Evolutionary conservation across 2,888 invertebrate genomes (phyloP).

Genomic region (Erebia epiphron): DNA sequence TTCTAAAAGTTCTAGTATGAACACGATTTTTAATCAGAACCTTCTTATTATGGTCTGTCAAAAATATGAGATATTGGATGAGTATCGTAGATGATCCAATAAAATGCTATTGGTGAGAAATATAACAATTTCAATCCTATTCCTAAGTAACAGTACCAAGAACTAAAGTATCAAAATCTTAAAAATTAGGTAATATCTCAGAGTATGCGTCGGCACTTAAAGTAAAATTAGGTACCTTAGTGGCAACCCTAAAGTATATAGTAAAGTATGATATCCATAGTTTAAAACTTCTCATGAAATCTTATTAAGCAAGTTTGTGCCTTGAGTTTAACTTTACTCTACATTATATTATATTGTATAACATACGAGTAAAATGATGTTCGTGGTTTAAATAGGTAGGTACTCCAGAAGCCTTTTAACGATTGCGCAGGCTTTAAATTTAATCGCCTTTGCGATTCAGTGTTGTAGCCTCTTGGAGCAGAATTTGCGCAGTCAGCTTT

Average conservation of each 20-base stretch:
- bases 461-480: constrained; percentile 29
- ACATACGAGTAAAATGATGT: neutral
- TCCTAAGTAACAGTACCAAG: no score
- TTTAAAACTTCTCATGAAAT: constrained; percentile 4
- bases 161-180: no score
- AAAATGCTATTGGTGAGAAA: no score
- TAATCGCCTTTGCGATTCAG: constrained; percentile 31
- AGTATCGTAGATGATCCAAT: no score
- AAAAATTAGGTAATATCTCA: no score
- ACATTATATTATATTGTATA: neutral
- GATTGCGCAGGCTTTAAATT: constrained; percentile 28
- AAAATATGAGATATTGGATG: no score
- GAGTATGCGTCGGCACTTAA: neutral
- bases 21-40: no score
- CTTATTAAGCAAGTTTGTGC: neutral
- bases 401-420: constrained; percentile 17
- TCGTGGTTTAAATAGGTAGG: constrained; percentile 14
- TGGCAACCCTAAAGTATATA: neutral
- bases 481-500: constrained; percentile 27
- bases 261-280: neutral
- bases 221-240: neutral
- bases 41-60: no score
- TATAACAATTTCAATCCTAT: no score
- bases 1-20: no score
- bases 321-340: neutral